These are phyloP conservation scores for Periplaneta americana DNA, from an alignment of 1,140 invertebrate genomes.

Conservation along the genomic window DNA sequence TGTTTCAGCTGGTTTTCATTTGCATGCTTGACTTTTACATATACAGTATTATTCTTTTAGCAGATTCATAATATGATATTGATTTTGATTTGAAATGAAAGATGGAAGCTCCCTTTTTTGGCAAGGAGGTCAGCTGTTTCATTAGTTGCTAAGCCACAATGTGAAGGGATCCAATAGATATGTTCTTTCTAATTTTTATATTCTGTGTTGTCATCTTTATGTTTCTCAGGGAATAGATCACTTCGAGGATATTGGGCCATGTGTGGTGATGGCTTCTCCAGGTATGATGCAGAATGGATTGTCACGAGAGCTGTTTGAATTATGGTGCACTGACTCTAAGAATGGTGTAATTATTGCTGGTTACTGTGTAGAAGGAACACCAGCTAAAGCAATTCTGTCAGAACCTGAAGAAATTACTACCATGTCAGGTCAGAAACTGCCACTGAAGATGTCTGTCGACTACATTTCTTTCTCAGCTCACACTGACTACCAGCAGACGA, in stretches of 20 bases:
- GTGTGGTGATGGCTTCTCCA: conserved; percentile 97
- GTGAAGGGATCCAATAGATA: no score
- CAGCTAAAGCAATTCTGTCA: conserved; percentile 94
- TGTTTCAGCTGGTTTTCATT: no score
- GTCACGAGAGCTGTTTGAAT: conserved; percentile 96
- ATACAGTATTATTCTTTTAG: no score
- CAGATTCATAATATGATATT: no score
- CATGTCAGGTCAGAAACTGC: conserved; percentile 92
- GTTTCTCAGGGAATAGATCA: conserved; percentile 87
- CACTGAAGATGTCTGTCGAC: conserved; percentile 95
- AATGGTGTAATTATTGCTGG: conserved; percentile 98
- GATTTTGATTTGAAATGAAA: no score
- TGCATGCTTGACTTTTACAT: no score
- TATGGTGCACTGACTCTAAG: conserved; percentile 96
- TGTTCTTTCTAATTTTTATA: no score
- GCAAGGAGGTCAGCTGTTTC: no score
- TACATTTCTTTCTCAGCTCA: conserved; percentile 99
- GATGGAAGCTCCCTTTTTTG: no score
- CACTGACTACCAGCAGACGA: conserved; percentile 98
- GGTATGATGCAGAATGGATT: conserved; percentile 99
- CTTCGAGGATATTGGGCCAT: conserved; percentile 98
- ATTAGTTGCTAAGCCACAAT: no score
- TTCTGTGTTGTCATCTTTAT: background rate
- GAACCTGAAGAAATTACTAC: conserved; percentile 97
- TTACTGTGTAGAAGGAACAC: conserved; percentile 98